Evolutionary conservation across 2,797 vertebrate species (phyloP).

Genomic region (Anabacerthia variegaticeps): DNA sequence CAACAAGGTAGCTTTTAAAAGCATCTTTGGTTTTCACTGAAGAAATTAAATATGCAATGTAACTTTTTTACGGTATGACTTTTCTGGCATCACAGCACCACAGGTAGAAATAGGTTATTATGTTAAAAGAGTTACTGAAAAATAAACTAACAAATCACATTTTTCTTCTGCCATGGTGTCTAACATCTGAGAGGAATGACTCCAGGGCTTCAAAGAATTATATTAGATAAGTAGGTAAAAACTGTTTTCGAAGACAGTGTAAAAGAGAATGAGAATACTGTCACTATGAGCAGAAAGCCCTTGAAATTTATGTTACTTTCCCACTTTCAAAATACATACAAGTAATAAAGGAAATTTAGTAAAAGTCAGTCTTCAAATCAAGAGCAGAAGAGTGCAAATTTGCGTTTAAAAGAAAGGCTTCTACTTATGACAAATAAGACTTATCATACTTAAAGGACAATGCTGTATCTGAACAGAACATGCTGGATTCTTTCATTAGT

Average conservation of each 20-base stretch:
- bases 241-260: not conserved
- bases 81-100: not conserved
- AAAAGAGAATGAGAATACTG: not conserved
- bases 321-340: not conserved
- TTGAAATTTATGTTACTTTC: not conserved
- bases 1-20: not conserved
- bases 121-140: not conserved
- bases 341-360: not conserved
- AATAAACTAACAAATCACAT: not conserved
- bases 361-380: not conserved
- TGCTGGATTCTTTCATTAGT: not conserved
- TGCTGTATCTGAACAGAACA: not conserved
- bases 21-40: not conserved
- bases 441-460: not conserved
- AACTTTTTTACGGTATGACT: not conserved
- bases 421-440: not conserved
- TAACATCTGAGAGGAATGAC: not conserved
- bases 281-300: not conserved
- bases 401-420: not conserved
- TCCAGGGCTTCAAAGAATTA: not conserved
- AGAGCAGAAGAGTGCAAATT: not conserved
- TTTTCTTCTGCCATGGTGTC: not conserved
- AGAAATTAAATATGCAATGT: not conserved
- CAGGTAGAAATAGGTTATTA: not conserved
- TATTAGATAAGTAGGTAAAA: not conserved